phyloP scores from a whole-genome alignment of 2,797 vertebrate genomes.

The Pangasius sanitwongsei region DNA sequence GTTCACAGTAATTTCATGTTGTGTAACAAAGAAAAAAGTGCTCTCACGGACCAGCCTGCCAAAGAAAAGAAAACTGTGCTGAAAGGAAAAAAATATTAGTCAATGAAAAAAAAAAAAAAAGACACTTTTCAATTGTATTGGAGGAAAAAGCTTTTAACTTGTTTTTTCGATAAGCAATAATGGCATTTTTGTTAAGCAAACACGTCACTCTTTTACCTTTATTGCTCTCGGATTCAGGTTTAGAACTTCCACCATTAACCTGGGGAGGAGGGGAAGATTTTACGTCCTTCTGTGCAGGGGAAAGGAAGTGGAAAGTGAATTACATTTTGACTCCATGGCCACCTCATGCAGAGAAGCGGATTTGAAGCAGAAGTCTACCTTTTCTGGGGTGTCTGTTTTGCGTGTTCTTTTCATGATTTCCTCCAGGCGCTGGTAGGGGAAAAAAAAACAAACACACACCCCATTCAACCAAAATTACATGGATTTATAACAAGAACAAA shows the following conservation, averaged over 20 bases:
- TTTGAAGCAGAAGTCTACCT: constrained; percentile 72
- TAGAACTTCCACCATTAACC: constrained; percentile 66
- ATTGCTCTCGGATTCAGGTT: constrained; percentile 64
- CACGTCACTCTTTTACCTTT: constrained; percentile 68
- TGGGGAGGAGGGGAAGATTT: constrained; percentile 64
- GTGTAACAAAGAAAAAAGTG: background rate
- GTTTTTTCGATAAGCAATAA: no score
- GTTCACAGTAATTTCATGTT: constrained; percentile 13
- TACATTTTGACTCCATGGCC: background rate
- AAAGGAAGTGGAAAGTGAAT: constrained; percentile 40
- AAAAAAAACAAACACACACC: constrained; percentile 1
- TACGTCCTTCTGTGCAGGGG: constrained; percentile 71
- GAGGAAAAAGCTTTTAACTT: background rate
- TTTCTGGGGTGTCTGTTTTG: constrained; percentile 86
- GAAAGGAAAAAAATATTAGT: no score
- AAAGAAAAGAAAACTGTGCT: background rate
- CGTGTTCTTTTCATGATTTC: constrained; percentile 99
- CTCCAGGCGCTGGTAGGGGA: constrained; percentile 86
- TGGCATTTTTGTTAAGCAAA: background rate
- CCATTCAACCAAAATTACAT: background rate
- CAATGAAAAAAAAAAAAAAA: background rate
- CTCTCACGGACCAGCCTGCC: background rate
- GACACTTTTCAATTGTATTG: background rate
- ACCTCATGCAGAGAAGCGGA: background rate
- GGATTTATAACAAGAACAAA: background rate